Conservation (phyloP, 2,113 vertebrate genomes). For the Stigmatopora nigra region DNA sequence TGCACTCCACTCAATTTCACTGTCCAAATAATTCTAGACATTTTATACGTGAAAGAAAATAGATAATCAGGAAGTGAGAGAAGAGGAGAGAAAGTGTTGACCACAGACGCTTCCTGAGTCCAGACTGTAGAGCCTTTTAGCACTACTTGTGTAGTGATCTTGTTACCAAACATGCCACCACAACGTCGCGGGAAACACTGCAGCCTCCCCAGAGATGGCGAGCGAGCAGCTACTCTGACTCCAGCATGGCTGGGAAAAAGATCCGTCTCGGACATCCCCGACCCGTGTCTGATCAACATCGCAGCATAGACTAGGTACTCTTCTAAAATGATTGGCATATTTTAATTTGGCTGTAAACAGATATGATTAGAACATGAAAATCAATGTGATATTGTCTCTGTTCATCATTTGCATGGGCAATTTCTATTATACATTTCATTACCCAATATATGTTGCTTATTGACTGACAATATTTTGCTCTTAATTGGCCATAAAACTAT, state of each 20-base stretch:
- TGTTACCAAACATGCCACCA: conserved; percentile 2
- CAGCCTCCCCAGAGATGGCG: neutral
- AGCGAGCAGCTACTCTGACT: conserved; percentile 1
- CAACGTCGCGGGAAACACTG: neutral
- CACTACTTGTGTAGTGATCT: neutral
- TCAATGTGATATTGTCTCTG: too few species aligned
- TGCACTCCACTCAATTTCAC: too few species aligned
- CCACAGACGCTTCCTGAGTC: conserved; percentile 1
- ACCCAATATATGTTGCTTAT: too few species aligned
- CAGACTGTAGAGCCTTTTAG: conserved; percentile 2
- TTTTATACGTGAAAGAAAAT: neutral
- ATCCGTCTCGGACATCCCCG: conserved; percentile 1
- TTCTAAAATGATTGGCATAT: too few species aligned
- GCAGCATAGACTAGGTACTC: too few species aligned
- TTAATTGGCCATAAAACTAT: too few species aligned
- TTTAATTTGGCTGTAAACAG: too few species aligned
- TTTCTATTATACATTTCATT: too few species aligned
- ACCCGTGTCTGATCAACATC: neutral
- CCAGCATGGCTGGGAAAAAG: neutral
- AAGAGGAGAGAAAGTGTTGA: neutral
- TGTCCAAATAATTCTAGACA: too few species aligned
- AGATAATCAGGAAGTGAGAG: neutral
- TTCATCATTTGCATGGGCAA: too few species aligned
- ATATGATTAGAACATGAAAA: too few species aligned
- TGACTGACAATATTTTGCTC: too few species aligned